A percentile compares a stretch with the other conserved stretches of the same genome.
Conservation (phyloP, 2,797 vertebrate species). For the Coilia nasus region DNA sequence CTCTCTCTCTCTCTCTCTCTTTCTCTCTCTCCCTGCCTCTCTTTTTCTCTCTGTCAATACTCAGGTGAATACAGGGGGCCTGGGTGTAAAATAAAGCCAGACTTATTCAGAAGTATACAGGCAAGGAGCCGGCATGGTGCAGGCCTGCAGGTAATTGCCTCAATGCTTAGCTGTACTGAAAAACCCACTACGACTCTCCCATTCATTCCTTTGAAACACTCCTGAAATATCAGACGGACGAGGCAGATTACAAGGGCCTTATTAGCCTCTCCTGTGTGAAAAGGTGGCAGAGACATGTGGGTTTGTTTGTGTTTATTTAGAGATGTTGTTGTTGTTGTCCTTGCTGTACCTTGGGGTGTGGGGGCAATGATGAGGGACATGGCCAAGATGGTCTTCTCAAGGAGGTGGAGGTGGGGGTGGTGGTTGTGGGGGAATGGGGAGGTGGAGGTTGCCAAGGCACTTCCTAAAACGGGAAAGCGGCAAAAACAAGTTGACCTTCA, state of each 20-base stretch:
- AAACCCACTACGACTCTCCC: neutral
- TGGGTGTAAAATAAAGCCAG: neutral
- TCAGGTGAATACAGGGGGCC: neutral
- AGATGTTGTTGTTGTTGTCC: neutral
- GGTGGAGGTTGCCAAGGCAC: slow-evolving; percentile 52
- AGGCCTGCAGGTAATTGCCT: slow-evolving; percentile 6
- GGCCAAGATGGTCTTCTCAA: slow-evolving; percentile 43
- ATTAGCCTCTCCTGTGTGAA: neutral
- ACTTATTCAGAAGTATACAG: neutral
- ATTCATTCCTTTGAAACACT: neutral
- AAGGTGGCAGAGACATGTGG: neutral
- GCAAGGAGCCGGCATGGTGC: neutral
- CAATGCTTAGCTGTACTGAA: neutral
- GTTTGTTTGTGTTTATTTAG: neutral
- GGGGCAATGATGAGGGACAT: slow-evolving; percentile 50
- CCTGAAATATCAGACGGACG: neutral
- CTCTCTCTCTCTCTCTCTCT: neutral
- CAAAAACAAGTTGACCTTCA: slow-evolving; percentile 59
- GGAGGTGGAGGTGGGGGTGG: slow-evolving; percentile 43
- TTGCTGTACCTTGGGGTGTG: slow-evolving; percentile 27
- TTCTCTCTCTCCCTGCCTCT: neutral
- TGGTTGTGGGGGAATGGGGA: slow-evolving; percentile 27
- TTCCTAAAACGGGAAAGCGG: slow-evolving; percentile 54
- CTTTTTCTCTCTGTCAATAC: neutral
- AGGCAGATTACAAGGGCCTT: neutral